Base-by-base conservation (phyloP, 2,113 vertebrate species). In the Toxotes jaculatrix region DNA sequence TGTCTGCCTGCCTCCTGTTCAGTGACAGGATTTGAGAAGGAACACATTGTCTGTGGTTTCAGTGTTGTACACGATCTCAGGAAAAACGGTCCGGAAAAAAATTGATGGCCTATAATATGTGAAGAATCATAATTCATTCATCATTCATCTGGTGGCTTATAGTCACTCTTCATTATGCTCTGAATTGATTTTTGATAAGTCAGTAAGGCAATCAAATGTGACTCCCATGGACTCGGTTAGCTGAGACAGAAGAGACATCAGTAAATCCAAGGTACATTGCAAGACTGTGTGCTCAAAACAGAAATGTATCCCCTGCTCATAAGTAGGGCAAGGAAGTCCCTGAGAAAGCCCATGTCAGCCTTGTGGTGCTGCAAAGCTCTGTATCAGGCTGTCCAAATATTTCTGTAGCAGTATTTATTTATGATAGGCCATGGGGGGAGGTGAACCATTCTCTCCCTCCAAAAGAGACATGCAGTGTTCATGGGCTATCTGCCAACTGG, bases 371-470 rank as follows among this genome's bases (percentile, higher is more conserved):
- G 77, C 83, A 79, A 65, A 85, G 79, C 88, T 89, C 80, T 83
- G 82, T 83, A 89, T 83, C 64, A 55, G 84, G 84, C 87, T 91
- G 89, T 92, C 88, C 90, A 93, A 93, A 93, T 93, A 93, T 91
- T 92, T 93, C 90, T 91, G 73, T 88, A 89, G 89, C 88, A 83
- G 71, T 92, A 93, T 92, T 94, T 92, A 93, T 93, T 93, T 86
- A 92, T 92, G 87, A 92, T 92, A 78, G 87, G 82, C 90, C 70
- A 84, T 80, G 73, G 91, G 87, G 69, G 83, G 82, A 80, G 88
- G 87, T 74, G 85, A 86, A 56, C 73, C 79, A 56, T 84, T 92
- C 85, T 89, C 78, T 88, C 79, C 79, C 82, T 90, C 80, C 75
- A 82, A 74, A 87, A 87, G 75, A 88, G 83, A 84, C 61, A 47